phyloP scores from a whole-genome alignment of 2,888 invertebrate species.

The Odontocolon sp. region DNA sequence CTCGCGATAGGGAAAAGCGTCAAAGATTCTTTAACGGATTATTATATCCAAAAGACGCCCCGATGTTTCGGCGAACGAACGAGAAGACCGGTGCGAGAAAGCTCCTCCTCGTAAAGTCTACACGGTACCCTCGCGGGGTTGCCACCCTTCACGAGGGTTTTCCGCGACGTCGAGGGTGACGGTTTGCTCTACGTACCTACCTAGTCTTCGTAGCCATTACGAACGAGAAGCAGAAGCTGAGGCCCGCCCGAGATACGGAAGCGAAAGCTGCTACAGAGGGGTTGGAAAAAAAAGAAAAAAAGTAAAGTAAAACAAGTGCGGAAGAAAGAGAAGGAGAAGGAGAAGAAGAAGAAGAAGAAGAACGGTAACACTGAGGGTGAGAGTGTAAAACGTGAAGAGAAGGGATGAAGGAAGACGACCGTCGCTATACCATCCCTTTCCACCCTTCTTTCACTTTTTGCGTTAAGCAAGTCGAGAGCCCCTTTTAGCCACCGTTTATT shows the following conservation, averaged over 20 bases:
- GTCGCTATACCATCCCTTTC: constrained; percentile 73
- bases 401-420: constrained; percentile 60
- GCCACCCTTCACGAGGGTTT: constrained; percentile 48
- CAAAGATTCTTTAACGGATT: not conserved
- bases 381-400: constrained; percentile 33
- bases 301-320: constrained; percentile 36
- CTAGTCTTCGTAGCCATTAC: constrained; percentile 73
- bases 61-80: constrained; percentile 37
- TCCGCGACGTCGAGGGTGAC: constrained; percentile 50
- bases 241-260: constrained; percentile 45
- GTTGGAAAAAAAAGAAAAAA: constrained; percentile 37
- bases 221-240: constrained; percentile 63
- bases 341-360: constrained; percentile 61
- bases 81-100: constrained; percentile 23
- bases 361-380: constrained; percentile 16
- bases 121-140: constrained; percentile 14
- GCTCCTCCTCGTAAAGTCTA: constrained; percentile 51
- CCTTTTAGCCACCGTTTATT: constrained; percentile 80
- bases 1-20: no score
- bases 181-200: constrained; percentile 51
- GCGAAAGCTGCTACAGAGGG: constrained; percentile 41
- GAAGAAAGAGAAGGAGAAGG: constrained; percentile 2
- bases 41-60: constrained; percentile 21
- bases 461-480: constrained; percentile 78
- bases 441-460: constrained; percentile 78